Evolutionary conservation across 35 echinoderm and acorn worm genomes (phyloP), one percentile per base, ranked within the genome.

Genomic region (Ophiothrix spiculata): DNA sequence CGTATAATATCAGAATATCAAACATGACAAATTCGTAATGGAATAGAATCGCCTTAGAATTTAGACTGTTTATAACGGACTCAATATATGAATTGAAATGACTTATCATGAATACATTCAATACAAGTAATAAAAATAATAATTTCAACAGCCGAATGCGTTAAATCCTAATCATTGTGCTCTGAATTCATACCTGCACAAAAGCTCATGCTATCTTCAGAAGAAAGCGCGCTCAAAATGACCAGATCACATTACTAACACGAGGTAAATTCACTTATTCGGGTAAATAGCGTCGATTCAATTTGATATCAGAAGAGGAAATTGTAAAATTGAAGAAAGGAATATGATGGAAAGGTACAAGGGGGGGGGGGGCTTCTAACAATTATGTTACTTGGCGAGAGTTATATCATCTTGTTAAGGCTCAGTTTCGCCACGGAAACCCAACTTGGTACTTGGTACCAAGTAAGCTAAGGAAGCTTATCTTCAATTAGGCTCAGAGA

Each of bases 131-230:
- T 32, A 21, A 74, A 74, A 29, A 8, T 74, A 4, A 21, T 15
- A 74, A 74, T 74, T 13, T 21, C n/a, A 25, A 15, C n/a, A n/a
- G n/a, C n/a, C n/a, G n/a, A n/a, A 4, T 69, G 3, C 60, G 60
- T 69, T 69, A 69, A 69, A 69, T 69, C 60, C 16, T n/a, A 69
- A 69, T 69, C 60, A 69, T 69, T 69, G 60, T 69, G 60, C 25
- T 69, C 3, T 49, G 42, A 49, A 69, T 69, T 69, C 60, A 69
- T 25, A n/a, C 60, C 25, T 69, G 60, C 17, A 69, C 25, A 69
- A 12, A n/a, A n/a, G n/a, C n/a, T n/a, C 8, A 69, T 69, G 60
- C 60, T 69, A 69, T 69, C 60, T 69, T 4, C 60, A 15, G 60
- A 4, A 69, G 4, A 69, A 69, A 69, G 60, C 60, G 29, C 3